Evolutionary conservation across 2,888 invertebrate species (phyloP), one percentile per base, ranked within the genome.

Genomic region (Cylloceria caligata): DNA sequence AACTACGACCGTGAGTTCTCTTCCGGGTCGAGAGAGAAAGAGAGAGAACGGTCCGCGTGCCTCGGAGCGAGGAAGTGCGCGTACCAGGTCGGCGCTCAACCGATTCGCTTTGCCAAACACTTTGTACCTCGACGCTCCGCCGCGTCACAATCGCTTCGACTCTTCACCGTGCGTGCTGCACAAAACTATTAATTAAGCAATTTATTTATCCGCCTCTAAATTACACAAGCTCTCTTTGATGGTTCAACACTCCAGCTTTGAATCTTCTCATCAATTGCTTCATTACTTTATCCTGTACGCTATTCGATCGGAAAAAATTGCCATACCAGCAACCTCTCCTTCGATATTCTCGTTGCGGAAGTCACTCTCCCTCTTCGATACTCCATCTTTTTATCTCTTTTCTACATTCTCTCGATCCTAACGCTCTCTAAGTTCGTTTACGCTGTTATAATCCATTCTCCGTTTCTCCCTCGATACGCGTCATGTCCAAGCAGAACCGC

Each of bases 1-100:
- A 86, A 85, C 86, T 84, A 83, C 83, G 85, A 84, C 85, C 84
- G 86, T 87, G 88, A 87, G 83, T 87, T n/a, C 85, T 89, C 89
- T 89, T 89, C 89, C 89, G 89, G 89, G 89, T 89, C 85, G 84
- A 62, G 60, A 64, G 65, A 64, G 78, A 74, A 65, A 34, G 16
- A 49, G 73, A 52, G 47, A 57, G 4, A 42, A 16, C 30, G 68
- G 11, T 62, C 55, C 24, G 57, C 36, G 73, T 34, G 74, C 65
- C 45, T 24, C 75, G 13, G 49, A 74, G 69, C 74, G 65, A 71
- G 64, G 65, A 69, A 74, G 75, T 71, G 47, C 36, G 69, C 49
- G 60, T 16, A 30, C 67, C 49, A 19, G 52, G 65, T 13, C 27
- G 67, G 47, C 74, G 49, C 74, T 42, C 64, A 74, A 42, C 60